Percentiles rank a stretch among this genome's conserved stretches.
Conservation (phyloP, 1,140 invertebrate genomes). For the Drosophila tristis region DNA sequence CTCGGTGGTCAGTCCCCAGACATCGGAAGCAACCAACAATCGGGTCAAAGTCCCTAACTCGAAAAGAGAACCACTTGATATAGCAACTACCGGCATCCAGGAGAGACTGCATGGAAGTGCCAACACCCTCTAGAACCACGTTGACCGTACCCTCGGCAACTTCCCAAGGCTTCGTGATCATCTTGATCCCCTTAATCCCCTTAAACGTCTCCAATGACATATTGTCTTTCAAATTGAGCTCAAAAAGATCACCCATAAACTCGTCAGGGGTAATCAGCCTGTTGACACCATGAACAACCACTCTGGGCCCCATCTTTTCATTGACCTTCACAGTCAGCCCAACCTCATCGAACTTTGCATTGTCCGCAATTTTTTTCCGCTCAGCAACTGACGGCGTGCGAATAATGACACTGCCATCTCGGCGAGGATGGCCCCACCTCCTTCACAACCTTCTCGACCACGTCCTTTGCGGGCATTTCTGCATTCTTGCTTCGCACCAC, state of each 20-base stretch:
- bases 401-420: background rate
- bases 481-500: constrained; percentile 20
- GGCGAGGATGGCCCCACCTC: constrained; percentile 13
- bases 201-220: background rate
- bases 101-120: background rate
- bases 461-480: background rate
- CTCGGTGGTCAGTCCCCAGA: constrained; percentile 8
- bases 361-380: constrained; percentile 10
- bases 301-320: constrained; percentile 1
- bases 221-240: constrained; percentile 3
- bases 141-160: background rate
- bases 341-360: background rate
- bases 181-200: background rate
- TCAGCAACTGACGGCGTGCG: background rate
- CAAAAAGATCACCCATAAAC: background rate
- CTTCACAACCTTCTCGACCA: background rate
- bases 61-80: constrained; percentile 10
- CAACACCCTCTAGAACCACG: background rate
- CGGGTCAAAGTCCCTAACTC: background rate
- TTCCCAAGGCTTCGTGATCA: background rate
- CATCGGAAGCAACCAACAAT: constrained; percentile 4
- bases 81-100: background rate
- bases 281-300: constrained; percentile 2
- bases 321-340: background rate
- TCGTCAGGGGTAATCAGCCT: constrained; percentile 1